Evolutionary conservation across 2,888 invertebrate genomes (phyloP).

Genomic region (Listrodromus nycthemerus): DNA sequence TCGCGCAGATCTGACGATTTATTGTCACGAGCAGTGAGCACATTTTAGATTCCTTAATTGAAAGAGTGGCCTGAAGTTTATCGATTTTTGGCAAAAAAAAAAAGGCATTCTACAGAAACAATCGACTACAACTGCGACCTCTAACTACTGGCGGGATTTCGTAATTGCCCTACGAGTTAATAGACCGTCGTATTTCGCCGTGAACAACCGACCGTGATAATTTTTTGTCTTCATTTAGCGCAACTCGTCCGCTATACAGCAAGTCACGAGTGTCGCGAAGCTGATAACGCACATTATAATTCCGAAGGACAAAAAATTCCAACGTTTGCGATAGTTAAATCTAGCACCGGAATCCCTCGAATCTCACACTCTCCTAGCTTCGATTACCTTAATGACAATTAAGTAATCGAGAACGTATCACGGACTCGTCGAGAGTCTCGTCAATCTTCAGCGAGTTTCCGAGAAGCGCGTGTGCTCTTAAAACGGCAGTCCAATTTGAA

Average conservation of each 20-base stretch:
- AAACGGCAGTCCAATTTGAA: constrained; percentile 95
- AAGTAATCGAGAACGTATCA: not conserved
- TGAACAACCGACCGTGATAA: not conserved
- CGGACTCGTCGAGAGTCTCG: constrained; percentile 7
- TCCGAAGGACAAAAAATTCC: not conserved
- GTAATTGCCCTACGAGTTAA: not conserved
- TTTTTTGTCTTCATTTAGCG: not conserved
- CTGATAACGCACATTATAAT: not conserved
- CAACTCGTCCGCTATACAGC: not conserved
- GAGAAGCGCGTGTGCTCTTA: constrained; percentile 82
- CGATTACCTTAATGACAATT: not conserved
- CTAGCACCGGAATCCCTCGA: not conserved
- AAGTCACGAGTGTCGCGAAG: not conserved
- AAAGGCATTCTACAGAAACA: not conserved
- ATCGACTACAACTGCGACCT: not conserved
- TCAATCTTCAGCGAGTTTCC: not conserved
- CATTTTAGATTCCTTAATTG: constrained; percentile 20
- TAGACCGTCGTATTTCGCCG: not conserved
- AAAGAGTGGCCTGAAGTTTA: not conserved
- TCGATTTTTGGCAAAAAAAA: not conserved
- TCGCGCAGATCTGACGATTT: constrained; percentile 68
- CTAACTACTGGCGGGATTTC: not conserved
- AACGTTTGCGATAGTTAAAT: not conserved
- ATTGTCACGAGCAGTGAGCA: constrained; percentile 75
- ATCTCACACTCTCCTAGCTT: not conserved